phyloP scores from a whole-genome alignment of 1,140 invertebrate species.

The Drosophila fuyamai region DNA sequence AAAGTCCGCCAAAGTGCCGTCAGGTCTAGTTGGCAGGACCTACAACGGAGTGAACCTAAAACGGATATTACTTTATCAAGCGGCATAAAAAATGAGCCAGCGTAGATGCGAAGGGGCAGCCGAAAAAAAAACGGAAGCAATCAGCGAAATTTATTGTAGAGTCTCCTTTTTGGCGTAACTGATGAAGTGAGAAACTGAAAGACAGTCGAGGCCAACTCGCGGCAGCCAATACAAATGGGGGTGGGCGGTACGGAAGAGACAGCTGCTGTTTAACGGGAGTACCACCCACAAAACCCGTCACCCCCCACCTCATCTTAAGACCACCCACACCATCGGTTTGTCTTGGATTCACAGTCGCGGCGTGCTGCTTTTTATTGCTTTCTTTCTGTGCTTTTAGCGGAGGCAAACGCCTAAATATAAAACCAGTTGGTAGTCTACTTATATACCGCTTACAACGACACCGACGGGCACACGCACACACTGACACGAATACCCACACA shows the following conservation, averaged over 20 bases:
- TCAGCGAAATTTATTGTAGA: constrained; percentile 83
- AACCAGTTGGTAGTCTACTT: constrained; percentile 78
- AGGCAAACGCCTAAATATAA: constrained; percentile 73
- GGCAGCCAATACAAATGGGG: constrained; percentile 63
- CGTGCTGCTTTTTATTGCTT: constrained; percentile 81
- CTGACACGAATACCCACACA: constrained; percentile 13
- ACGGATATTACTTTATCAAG: constrained; percentile 83
- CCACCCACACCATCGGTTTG: constrained; percentile 18
- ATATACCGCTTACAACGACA: constrained; percentile 72
- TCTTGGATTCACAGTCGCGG: constrained; percentile 58
- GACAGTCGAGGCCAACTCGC: constrained; percentile 74
- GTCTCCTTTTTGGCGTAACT: constrained; percentile 82
- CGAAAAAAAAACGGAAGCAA: constrained; percentile 63
- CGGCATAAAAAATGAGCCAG: constrained; percentile 80
- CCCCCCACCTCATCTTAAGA: not conserved
- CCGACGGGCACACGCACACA: constrained; percentile 7
- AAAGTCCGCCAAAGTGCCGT: constrained; percentile 36
- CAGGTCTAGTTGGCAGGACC: constrained; percentile 22
- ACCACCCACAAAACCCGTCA: not conserved
- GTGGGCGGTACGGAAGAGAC: constrained; percentile 47
- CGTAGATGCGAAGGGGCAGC: constrained; percentile 47
- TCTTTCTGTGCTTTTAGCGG: constrained; percentile 77
- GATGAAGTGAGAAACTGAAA: constrained; percentile 83
- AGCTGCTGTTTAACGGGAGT: constrained; percentile 60
- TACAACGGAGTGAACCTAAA: constrained; percentile 72